Percentiles rank a stretch among this genome's conserved stretches.
phyloP scores from a whole-genome alignment of 2,113 vertebrate genomes.

The Hippocampus mohnikei region DNA sequence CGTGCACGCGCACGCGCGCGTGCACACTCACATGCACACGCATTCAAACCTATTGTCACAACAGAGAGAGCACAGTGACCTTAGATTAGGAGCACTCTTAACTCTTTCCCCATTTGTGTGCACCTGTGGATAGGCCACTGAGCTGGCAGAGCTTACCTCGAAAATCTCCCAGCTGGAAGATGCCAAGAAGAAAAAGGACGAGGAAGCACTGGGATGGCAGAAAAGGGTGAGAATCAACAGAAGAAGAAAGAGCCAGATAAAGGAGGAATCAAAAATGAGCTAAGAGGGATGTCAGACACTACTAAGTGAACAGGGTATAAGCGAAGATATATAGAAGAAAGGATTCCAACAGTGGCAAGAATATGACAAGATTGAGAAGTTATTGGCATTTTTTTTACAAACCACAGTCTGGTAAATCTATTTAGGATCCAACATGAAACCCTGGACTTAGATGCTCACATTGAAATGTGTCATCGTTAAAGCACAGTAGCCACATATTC shows the following conservation, averaged over 20 bases:
- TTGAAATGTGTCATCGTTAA: background rate
- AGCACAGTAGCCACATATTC: background rate
- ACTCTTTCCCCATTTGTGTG: conserved; percentile 52
- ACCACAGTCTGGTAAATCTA: background rate
- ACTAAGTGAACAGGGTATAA: conserved; percentile 10
- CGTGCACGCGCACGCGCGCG: no score
- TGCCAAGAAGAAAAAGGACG: conserved; percentile 90
- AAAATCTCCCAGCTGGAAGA: conserved; percentile 88
- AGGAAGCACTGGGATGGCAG: conserved; percentile 87
- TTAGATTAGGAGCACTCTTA: conserved; percentile 47
- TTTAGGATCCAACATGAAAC: background rate
- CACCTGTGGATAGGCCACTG: conserved; percentile 77
- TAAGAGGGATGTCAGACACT: conserved; percentile 36
- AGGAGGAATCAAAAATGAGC: conserved; percentile 52
- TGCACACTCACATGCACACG: no score
- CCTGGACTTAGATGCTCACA: background rate
- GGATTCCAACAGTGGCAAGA: background rate
- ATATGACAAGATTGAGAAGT: background rate
- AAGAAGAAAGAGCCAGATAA: conserved; percentile 34
- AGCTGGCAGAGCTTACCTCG: conserved; percentile 88
- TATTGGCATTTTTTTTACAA: background rate
- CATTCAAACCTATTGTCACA: background rate
- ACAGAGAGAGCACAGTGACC: conserved; percentile 47
- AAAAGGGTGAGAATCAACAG: conserved; percentile 80
- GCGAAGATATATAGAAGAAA: conserved; percentile 6